phyloP scores from a whole-genome alignment of 2,113 vertebrate species.

The Cyprinodon variegatus region DNA sequence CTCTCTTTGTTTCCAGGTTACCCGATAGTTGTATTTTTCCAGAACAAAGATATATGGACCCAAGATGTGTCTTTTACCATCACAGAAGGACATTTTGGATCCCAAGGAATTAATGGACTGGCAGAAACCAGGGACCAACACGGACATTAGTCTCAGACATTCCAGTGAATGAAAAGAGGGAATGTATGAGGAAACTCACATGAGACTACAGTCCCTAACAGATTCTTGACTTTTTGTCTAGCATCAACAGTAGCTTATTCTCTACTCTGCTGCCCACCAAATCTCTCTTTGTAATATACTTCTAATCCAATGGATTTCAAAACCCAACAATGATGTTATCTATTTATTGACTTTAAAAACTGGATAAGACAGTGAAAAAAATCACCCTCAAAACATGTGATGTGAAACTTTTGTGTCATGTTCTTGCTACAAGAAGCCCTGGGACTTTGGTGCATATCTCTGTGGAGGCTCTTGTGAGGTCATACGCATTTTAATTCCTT shows the following conservation, averaged over 20 bases:
- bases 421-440: slow-evolving; percentile 58
- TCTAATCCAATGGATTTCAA: slow-evolving; percentile 65
- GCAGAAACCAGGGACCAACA: slow-evolving; percentile 62
- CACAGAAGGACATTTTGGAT: slow-evolving; percentile 57
- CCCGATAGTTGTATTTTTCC: slow-evolving; percentile 76
- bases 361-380: slow-evolving; percentile 50
- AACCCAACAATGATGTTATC: slow-evolving; percentile 64
- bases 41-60: slow-evolving; percentile 48
- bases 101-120: slow-evolving; percentile 47
- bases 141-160: slow-evolving; percentile 57
- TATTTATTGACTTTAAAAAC: slow-evolving; percentile 71
- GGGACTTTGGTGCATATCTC: slow-evolving; percentile 70
- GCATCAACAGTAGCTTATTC: slow-evolving; percentile 60
- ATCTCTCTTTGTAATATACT: slow-evolving; percentile 75
- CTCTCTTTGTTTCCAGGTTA: slow-evolving; percentile 75
- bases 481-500: slow-evolving; percentile 72
- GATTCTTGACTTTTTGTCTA: slow-evolving; percentile 54
- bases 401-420: slow-evolving; percentile 71
- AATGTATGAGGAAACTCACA: slow-evolving; percentile 24
- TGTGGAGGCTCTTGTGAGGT: slow-evolving; percentile 71
- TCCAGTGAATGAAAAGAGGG: slow-evolving; percentile 43
- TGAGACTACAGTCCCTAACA: slow-evolving; percentile 58
- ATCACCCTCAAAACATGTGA: slow-evolving; percentile 62
- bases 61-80: slow-evolving; percentile 44
- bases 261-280: slow-evolving; percentile 62